phyloP scores from a whole-genome alignment of 2,113 vertebrate species.

The Gopherus evgoodei region DNA sequence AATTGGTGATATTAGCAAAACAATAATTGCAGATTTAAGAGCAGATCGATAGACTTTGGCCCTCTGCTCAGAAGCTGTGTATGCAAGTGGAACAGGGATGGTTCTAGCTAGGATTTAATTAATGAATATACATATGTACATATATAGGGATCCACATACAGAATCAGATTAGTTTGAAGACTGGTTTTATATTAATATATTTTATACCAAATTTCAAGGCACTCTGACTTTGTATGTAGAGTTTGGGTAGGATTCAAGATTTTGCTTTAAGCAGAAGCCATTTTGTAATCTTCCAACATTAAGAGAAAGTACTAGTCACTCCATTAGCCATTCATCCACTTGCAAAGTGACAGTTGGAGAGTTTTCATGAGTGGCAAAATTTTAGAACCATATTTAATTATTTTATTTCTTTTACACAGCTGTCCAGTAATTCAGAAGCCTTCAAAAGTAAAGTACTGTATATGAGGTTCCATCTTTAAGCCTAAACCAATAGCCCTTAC shows the following conservation, averaged over 20 bases:
- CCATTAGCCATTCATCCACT: neutral
- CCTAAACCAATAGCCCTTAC: neutral
- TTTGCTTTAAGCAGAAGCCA: constrained; percentile 29
- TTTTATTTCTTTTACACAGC: neutral
- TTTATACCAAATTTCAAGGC: neutral
- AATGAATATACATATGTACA: neutral
- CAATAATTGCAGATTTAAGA: neutral
- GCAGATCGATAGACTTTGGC: neutral
- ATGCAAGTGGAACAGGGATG: neutral
- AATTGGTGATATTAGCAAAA: neutral
- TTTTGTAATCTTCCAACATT: neutral
- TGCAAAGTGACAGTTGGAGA: neutral
- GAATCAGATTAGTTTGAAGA: neutral
- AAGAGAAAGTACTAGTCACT: neutral
- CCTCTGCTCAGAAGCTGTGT: neutral
- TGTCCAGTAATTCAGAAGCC: neutral
- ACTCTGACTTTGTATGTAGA: neutral
- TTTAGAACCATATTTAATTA: neutral
- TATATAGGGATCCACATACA: neutral
- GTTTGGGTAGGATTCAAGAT: neutral
- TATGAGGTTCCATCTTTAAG: neutral
- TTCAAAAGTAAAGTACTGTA: neutral
- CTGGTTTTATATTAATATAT: neutral
- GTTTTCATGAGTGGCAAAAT: neutral
- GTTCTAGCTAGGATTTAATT: neutral